Base-by-base conservation (phyloP, 1,140 invertebrate species). In the Temnothorax nylanderi region DNA sequence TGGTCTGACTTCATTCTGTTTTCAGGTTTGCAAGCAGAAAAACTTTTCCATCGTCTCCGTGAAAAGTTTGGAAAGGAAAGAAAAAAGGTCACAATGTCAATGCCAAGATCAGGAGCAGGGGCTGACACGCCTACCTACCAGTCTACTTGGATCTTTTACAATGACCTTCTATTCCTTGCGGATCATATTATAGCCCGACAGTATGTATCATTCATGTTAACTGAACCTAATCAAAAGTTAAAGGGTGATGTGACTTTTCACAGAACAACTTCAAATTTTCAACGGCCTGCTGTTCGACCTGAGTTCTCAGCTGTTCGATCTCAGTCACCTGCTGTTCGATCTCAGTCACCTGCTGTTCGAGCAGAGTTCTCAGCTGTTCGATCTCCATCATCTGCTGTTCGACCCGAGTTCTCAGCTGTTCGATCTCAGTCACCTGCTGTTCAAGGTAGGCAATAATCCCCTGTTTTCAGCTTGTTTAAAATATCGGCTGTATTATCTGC, bases 61-160 rank as follows among this genome's bases (percentile, higher is more conserved):
- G 37, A 69, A 69, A 69, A 69, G 11, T 69, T 69, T 26, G 41
- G 41, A 69, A 69, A 69, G 11, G 65, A 69, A 69, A 69, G 41
- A 26, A 69, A 69, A 69, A 69, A 26, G 1, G 26, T 26, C 26
- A 26, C 26, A 26, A 47, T 69, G 41, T 69, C 21, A 41, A 16
- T 69, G 65, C 65, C 41, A 69, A 47, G n/a, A 47, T 69, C 65
- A 69, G n/a, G 41, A 69, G 41, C 65, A 26, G 41, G 11, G 10
- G n/a, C 65, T 69, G n/a, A n/a, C 37, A 41, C 37, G 32, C 11
- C 65, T 69, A 69, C 21, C n/a, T 69, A 69, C 2, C n/a, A 69
- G 21, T 47, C 41, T 47, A 26, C 65, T 44, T 69, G 65, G 65
- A 69, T 69, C 2, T 69, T 69, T 69, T 69, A 69, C 6, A 47